Percentiles rank a stretch among this genome's conserved stretches.
Conservation (phyloP, 2,113 vertebrate species). For the Hemiprocne comata region DNA sequence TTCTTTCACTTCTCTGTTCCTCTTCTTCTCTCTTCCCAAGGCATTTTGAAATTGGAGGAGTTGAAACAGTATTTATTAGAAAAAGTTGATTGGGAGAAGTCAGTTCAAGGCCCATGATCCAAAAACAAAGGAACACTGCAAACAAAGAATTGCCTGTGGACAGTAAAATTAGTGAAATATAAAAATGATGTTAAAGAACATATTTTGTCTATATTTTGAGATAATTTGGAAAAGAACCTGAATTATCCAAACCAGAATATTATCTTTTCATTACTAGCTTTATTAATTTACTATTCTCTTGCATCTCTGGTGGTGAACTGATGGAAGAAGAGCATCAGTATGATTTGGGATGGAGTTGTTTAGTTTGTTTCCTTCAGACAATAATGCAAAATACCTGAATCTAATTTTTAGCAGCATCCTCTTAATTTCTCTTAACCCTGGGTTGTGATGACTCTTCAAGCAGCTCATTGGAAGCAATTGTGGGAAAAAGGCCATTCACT, state of each 20-base stretch:
- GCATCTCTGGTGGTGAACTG: neutral
- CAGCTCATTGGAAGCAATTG: constrained; percentile 74
- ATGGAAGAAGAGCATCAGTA: neutral
- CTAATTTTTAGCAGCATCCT: constrained; percentile 41
- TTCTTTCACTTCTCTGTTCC: neutral
- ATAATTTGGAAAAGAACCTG: neutral
- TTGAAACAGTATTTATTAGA: neutral
- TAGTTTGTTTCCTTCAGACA: constrained; percentile 1
- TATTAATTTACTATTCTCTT: neutral
- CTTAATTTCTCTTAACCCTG: constrained; percentile 57
- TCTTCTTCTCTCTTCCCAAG: neutral
- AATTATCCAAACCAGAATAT: neutral
- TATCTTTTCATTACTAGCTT: neutral
- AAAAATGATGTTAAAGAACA: neutral
- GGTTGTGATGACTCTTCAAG: constrained; percentile 40
- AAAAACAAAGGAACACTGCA: neutral
- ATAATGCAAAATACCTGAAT: constrained; percentile 14
- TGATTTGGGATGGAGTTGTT: neutral
- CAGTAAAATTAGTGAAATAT: neutral
- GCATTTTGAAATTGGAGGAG: neutral
- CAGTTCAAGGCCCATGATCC: neutral
- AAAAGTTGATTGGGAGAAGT: neutral
- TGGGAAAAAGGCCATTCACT: constrained; percentile 82
- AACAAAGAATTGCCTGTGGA: neutral
- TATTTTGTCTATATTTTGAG: neutral